These are phyloP conservation scores for Papilio aristodemus DNA, from an alignment of 1,140 invertebrate genomes.

Conservation along the genomic window DNA sequence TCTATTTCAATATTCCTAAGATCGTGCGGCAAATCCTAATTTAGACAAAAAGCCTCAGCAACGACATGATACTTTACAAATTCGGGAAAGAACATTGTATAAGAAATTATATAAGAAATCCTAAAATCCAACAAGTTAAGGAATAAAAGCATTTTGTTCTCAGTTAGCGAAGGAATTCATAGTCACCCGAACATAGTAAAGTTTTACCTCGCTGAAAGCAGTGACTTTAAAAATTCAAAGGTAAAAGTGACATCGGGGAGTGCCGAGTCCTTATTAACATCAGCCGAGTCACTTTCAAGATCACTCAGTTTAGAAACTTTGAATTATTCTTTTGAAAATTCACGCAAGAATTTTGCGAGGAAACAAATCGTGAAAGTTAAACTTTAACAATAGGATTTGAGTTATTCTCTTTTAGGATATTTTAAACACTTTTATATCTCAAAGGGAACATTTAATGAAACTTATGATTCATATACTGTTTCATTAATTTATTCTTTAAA, in stretches of 20 bases:
- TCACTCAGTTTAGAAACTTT: conserved; percentile 47
- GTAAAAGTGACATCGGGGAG: conserved; percentile 53
- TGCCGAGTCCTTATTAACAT: conserved; percentile 57
- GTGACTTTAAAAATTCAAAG: conserved; percentile 62
- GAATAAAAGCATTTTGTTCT: conserved; percentile 3
- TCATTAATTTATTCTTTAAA: not conserved
- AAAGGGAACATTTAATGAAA: not conserved
- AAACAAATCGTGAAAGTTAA: conserved; percentile 19
- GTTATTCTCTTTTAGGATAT: conserved; percentile 22
- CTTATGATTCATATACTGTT: not conserved
- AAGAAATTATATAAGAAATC: no score
- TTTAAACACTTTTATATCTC: not conserved
- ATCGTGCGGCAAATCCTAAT: no score
- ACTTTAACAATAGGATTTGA: conserved; percentile 20
- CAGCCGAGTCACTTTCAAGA: conserved; percentile 52
- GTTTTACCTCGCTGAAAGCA: conserved; percentile 45
- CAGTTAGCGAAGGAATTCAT: conserved; percentile 31
- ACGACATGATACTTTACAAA: no score
- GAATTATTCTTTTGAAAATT: conserved; percentile 47
- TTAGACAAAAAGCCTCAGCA: no score
- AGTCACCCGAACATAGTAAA: conserved; percentile 50
- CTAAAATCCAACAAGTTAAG: not conserved
- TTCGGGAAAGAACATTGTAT: no score
- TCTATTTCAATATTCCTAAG: no score
- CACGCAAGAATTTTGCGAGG: conserved; percentile 34